Evolutionary conservation across 2,888 invertebrate species (phyloP).

Genomic region (Uropetala carovei): DNA sequence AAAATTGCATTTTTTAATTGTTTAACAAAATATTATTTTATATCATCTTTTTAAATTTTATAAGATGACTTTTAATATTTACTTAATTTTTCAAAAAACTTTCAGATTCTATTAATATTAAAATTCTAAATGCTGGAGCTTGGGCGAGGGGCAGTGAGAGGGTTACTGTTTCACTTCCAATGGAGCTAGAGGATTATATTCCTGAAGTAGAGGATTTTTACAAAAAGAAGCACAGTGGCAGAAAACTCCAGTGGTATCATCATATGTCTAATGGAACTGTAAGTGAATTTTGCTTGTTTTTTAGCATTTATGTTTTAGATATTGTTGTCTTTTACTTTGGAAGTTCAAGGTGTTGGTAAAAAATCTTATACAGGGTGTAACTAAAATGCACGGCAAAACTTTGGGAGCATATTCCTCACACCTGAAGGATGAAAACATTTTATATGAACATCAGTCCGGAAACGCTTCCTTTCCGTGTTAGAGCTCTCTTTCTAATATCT

Average conservation of each 20-base stretch:
- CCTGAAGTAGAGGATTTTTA: constrained; percentile 99
- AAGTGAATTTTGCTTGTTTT: constrained; percentile 69
- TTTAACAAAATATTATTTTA: too few relatives aligned
- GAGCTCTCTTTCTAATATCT: too few relatives aligned
- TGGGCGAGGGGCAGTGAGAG: constrained; percentile 98
- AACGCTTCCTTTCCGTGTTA: too few relatives aligned
- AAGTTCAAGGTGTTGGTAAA: too few relatives aligned
- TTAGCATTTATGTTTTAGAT: background rate
- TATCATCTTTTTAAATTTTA: too few relatives aligned
- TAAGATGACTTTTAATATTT: background rate
- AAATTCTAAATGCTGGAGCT: constrained; percentile 98
- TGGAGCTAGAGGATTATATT: constrained; percentile 98
- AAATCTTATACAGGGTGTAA: too few relatives aligned
- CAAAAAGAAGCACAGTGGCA: constrained; percentile 96
- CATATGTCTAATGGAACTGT: constrained; percentile 99
- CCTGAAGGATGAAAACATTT: too few relatives aligned
- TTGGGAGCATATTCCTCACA: too few relatives aligned
- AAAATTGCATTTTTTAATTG: too few relatives aligned
- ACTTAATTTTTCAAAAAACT: constrained; percentile 70
- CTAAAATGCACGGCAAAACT: too few relatives aligned
- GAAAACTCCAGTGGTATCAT: constrained; percentile 99
- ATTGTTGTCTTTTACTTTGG: background rate
- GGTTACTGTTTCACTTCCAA: constrained; percentile 95
- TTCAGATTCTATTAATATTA: constrained; percentile 95
- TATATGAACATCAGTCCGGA: too few relatives aligned